Base-by-base conservation (phyloP, 2,888 invertebrate species). In the Apodemia hepburni region DNA sequence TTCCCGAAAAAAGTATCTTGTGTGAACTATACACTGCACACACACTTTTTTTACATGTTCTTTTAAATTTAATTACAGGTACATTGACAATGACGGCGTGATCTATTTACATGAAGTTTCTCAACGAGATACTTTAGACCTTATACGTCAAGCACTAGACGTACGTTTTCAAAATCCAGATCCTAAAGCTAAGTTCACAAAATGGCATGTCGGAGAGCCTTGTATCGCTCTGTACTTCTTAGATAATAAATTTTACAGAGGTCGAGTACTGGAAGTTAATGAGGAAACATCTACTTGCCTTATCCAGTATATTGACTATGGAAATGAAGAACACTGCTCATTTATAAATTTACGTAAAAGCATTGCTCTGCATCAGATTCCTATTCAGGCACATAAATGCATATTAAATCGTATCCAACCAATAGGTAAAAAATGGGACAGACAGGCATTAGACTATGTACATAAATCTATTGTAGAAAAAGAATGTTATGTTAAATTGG, bases 241-340 rank as follows among this genome's bases (percentile, higher is more conserved):
- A 17, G 95, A 96, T 74, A 88, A 93, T 11, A 84, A 87, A 17
- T 96, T 95, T 92, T 97, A 97, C 79, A 92, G 97, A 64, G 97
- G 94, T 7, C 84, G 87, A 73, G 91, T 96, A 2, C 0, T 86
- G 1, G 79, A 91, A 61, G 83, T 92, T 0, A 75, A 84, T 51
- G 70, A 80, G 1, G 85, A 92, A 64, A 70, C 81, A 2, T 72
- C 79, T 59, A 71, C 75, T 61, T 84, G 94, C 67, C 67, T 88
- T 62, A 94, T 97, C 0, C 87, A 93, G 61, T 97, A 96, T 82
- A 92, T 97, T 1, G 98, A 98, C 84, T 98, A 96, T 75, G 98
- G 98, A 0, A 97, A 97, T 75, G 87, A 93, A 51, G 97, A 97
- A 79, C 78, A 81, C 0, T 93, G 95, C 64, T 70, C 85, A 0